Evolutionary conservation across 2,797 vertebrate species (phyloP), one percentile per base, ranked within the genome.

Genomic region (Alcedo quadribrachys): DNA sequence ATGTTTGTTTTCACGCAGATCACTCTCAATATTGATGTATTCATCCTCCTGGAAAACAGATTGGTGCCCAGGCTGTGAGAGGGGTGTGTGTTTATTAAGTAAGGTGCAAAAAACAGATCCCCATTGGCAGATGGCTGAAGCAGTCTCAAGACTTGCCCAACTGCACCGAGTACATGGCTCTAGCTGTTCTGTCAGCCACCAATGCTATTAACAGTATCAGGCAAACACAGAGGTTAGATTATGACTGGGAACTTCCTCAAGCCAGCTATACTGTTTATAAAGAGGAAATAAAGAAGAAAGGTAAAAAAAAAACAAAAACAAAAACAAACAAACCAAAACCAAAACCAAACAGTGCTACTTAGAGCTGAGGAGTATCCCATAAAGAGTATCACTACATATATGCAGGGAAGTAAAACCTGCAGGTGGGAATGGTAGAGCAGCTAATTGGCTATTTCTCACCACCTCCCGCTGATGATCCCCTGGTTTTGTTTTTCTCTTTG

Each of bases 41-140:
- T 94, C 92, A 83, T 97, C 95, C 7, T 48, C 93, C 97, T 98
- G 92, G 78, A 96, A 96, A 94, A 85, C 37, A 97, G 63, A 95
- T 78, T 8, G 7, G 33, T 79, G 76, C 15, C 2, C 2, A 95
- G 43, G 22, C 17, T 81, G 60, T 89, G 27, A 92, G 46, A 82
- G 11, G 33, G 19, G 45, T 74, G n/a, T 68, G 57, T 37, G 12
- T 27, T 74, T 89, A 18, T 37, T n/a, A 45, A 83, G n/a, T 25
- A 69, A 80, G 25, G 22, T 28, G 28, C 0, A 12, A 60, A 80
- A 87, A n/a, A 1, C 32, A 78, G 57, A 83, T 65, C 6, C 18
- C 18, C 1, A 0, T 22, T 43, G 25, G 51, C 67, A 91, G 55
- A 54, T 43, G 67, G 25, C n/a, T 84, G 74, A 80, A 69, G 63